Base-by-base conservation (phyloP, 2,888 invertebrate species). In the Eupithecia vulgata region DNA sequence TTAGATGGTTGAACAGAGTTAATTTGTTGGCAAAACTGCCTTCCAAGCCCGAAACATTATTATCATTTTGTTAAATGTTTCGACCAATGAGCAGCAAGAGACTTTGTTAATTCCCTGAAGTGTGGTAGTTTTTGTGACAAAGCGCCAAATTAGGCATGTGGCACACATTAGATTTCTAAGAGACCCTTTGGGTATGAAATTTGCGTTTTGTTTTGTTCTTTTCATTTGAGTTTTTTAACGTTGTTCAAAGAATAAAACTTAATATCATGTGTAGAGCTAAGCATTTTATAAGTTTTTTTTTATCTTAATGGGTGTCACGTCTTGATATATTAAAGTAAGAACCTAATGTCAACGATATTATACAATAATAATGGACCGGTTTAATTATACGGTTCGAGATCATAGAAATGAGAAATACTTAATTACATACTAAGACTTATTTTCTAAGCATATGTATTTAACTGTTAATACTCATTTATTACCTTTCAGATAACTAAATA, bases 11-110 rank as follows among this genome's bases (percentile, higher is more conserved):
- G 7, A 37, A 64, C 35, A 37, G 35, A 3, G 8, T n/a, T 15
- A 35, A n/a, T n/a, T 61, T 61, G n/a, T 35, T 37, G 57, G 57
- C 13, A 1, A 57, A 25, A 57, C 57, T 21, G 25, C 25, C 57
- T 57, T 21, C 5, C 25, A 21, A 21, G 21, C 48, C 48, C 4
- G n/a, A 62, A 62, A 64, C 37, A n/a, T 35, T 35, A 57, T 64
- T 64, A 64, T 64, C 62, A 37, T 64, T 57, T 37, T 37, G 62
- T 35, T 64, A 37, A 64, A 64, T 64, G 62, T 64, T 64, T 64
- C 62, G 62, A 64, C 37, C 15, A 37, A 64, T 64, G 37, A 64
- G n/a, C 1, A 17, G 37, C 37, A 37, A 64, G 62, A 21, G 62
- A 64, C 62, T 1, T 4, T 35, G 17, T n/a, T 62, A 4, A 35